phyloP scores from a whole-genome alignment of 2,797 vertebrate genomes.

The Tympanoctomys barrerae region DNA sequence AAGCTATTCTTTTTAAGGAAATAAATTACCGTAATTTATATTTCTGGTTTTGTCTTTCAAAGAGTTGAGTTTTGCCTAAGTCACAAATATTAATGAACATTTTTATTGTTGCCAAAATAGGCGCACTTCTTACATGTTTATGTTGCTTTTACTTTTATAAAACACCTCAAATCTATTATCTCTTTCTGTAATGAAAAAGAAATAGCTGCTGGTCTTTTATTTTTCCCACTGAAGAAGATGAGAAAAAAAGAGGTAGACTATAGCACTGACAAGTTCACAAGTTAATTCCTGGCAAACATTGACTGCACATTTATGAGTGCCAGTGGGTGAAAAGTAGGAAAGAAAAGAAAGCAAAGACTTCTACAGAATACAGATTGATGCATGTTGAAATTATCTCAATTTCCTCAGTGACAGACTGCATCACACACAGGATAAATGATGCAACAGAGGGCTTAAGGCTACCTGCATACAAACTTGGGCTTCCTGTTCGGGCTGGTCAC shows the following conservation, averaged over 20 bases:
- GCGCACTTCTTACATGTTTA: not conserved
- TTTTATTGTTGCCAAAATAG: constrained; percentile 34
- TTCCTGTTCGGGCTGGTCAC: not conserved
- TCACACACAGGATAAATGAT: not conserved
- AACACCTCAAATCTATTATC: not conserved
- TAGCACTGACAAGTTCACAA: not conserved
- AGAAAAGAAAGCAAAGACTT: not conserved
- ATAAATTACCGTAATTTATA: not conserved
- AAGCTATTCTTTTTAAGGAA: not conserved
- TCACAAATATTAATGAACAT: not conserved
- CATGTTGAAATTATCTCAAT: not conserved
- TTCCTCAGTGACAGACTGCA: not conserved
- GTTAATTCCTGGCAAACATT: not conserved
- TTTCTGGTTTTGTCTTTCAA: constrained; percentile 14
- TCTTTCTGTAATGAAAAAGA: not conserved
- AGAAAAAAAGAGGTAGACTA: not conserved
- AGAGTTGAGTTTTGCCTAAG: not conserved
- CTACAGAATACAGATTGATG: not conserved
- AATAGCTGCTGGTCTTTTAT: not conserved
- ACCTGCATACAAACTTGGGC: not conserved
- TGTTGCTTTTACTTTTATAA: not conserved
- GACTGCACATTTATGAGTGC: not conserved
- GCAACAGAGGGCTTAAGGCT: not conserved
- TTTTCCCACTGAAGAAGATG: not conserved
- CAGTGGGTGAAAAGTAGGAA: not conserved